phyloP scores from a whole-genome alignment of 1,140 invertebrate species.

The Hyles vespertilio region DNA sequence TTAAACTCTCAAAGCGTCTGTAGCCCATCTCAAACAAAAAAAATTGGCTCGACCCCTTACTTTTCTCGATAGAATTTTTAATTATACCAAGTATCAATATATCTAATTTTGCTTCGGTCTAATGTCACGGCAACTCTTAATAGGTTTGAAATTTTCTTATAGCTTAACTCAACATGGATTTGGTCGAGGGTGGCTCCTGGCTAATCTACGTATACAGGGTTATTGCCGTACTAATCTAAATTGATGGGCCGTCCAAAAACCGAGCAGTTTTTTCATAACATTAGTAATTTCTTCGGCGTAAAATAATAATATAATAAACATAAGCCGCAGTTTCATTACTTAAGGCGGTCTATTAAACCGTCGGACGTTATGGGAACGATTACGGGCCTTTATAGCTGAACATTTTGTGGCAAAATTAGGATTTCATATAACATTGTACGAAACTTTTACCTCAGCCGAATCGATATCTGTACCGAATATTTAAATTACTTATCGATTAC shows the following conservation, averaged over 20 bases:
- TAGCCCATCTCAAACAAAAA: no score
- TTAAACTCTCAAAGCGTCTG: no score
- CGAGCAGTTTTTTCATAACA: conserved; percentile 61
- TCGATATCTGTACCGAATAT: no score
- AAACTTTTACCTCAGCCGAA: no score
- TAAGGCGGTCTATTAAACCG: conserved; percentile 41
- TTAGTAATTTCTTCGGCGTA: conserved; percentile 69
- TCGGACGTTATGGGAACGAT: conserved; percentile 30
- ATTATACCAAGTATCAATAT: conserved; percentile 39
- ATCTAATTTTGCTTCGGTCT: conserved; percentile 18
- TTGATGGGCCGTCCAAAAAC: conserved; percentile 70
- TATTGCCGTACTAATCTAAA: conserved; percentile 72
- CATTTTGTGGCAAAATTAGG: conserved; percentile 22
- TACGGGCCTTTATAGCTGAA: conserved; percentile 23
- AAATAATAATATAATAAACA: conserved; percentile 70
- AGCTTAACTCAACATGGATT: conserved; percentile 69
- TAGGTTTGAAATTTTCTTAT: conserved; percentile 72
- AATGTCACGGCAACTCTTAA: conserved; percentile 63
- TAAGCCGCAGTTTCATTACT: conserved; percentile 60
- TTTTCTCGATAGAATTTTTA: no score
- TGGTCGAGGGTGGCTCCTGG: conserved; percentile 50
- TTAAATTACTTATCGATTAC: no score
- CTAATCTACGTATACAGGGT: conserved; percentile 29
- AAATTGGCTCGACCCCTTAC: no score
- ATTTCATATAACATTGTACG: not conserved